Base-by-base conservation (phyloP, 2,888 invertebrate species). In the Branchinecta sandiegonensis region DNA sequence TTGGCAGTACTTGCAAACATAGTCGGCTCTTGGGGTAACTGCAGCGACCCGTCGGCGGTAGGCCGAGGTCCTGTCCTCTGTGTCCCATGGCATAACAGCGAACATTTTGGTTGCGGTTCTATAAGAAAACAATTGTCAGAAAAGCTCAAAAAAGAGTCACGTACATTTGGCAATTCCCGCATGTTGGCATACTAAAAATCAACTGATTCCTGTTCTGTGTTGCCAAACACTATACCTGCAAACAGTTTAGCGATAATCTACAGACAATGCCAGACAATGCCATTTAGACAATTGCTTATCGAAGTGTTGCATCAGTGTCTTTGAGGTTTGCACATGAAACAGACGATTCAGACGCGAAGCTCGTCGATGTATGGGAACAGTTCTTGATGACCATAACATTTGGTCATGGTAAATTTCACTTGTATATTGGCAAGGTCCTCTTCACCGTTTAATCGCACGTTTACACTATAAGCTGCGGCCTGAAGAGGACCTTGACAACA, bases 1-100 rank as follows among this genome's bases (percentile, higher is more conserved):
- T 80, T 90, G 90, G 83, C 96, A 97, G 83, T 90, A 96, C 81
- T 92, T 92, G 86, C 96, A 97, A 79, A 96, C 92, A 81, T 93
- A 96, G 82, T 96, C 94, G 83, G 94, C 94, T 83, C 94, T 94
- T 14, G 69, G 69, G 11, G 69, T 65, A 77, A 89, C 86, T 78
- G 90, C 84, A 87, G 89, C 88, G 82, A 88, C 88, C 81, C 88
- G 86, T 81, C 88, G 85, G 83, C 88, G 88, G 83, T 88, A 88
- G 47, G 70, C 68, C 47, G 70, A 68, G 64, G 56, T 69, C 83
- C 88, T 86, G 81, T 88, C 88, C 83, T 89, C 89, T 82, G 85
- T 84, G 83, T 89, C 89, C 81, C 88, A 87, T 84, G 88, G 87
- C 88, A 89, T 89, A 84, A 89, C 87, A 82, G 89, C 88, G 83